Evolutionary conservation across 2,888 invertebrate genomes (phyloP), one percentile per base, ranked within the genome.

Genomic region (Nomada goodeniana): DNA sequence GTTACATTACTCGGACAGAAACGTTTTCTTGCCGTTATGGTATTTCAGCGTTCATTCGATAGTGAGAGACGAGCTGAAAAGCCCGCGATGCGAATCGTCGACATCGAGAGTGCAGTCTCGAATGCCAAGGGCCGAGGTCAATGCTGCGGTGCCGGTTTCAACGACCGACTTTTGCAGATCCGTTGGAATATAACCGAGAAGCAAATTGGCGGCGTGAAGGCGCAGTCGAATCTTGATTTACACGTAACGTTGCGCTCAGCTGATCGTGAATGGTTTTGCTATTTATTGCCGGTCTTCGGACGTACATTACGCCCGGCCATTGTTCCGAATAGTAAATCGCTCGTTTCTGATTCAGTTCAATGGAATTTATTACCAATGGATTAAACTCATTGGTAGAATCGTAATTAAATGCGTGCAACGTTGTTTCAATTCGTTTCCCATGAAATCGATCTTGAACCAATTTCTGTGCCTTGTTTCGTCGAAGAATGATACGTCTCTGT

Each of bases 191-290:
- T 42, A 77, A 77, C 75, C 44, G 87, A 60, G 75, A 83, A 81
- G 82, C 81, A 72, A 81, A 87, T 84, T 80, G 82, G 80, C 89
- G 80, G 76, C 85, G 80, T 52, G 76, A 69, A 64, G 73, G 44
- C 75, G 53, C 70, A 74, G 85, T 84, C 73, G 76, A 83, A 70
- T 82, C 88, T 85, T 78, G 85, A 89, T 91, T 89, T 87, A 83
- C 88, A 89, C 89, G 87, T 87, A 88, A 89, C 29, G 87, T 87
- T 15, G 29, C 65, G 59, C 87, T 76, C 87, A 82, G 88, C 80
- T 87, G 86, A 86, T 87, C 76, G 77, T 60, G 80, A 68, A 83
- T 86, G 89, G 86, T 18, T 18, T 23, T 44, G 44, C 44, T 9
- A 9, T 23, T 63, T 53, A 53, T 88, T 88, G 77, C 88, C 89